phyloP scores from a whole-genome alignment of 1,140 invertebrate genomes.

The Drosophila rhopaloa region DNA sequence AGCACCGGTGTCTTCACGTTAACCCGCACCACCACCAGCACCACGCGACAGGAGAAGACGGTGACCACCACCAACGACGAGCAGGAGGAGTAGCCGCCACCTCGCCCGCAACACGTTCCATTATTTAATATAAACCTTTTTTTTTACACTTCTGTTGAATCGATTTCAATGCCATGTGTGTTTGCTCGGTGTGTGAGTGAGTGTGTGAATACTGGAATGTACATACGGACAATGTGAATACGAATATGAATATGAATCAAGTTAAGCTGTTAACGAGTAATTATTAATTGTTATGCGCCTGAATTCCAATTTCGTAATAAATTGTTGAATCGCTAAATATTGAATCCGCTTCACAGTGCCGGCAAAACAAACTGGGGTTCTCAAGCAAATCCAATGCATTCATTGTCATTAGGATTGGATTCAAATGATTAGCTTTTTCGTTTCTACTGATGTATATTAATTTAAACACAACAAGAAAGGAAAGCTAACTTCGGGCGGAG shows the following conservation, averaged over 20 bases:
- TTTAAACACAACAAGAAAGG: too few relatives aligned
- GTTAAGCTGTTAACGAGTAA: slow-evolving; percentile 51
- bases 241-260: slow-evolving; percentile 35
- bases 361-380: not conserved
- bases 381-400: slow-evolving; percentile 4
- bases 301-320: slow-evolving; percentile 34
- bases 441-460: not conserved
- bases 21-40: slow-evolving; percentile 55
- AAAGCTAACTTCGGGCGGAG: too few relatives aligned
- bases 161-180: slow-evolving; percentile 24
- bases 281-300: slow-evolving; percentile 39
- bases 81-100: slow-evolving; percentile 11
- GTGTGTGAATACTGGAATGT: slow-evolving; percentile 16
- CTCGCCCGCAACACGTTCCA: not conserved
- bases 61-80: slow-evolving; percentile 42
- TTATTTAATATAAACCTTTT: slow-evolving; percentile 16
- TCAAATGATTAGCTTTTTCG: not conserved
- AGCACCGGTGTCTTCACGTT: slow-evolving; percentile 73
- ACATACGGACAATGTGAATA: slow-evolving; percentile 22
- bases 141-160: slow-evolving; percentile 27
- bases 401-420: not conserved
- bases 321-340: slow-evolving; percentile 34
- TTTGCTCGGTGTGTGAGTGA: slow-evolving; percentile 7
- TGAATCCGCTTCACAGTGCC: not conserved
- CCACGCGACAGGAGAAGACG: slow-evolving; percentile 44